Percentiles rank a stretch among this genome's conserved stretches.
These are phyloP conservation scores for Amniataba percoides DNA, from an alignment of 2,797 vertebrate species.

Conservation along the genomic window DNA sequence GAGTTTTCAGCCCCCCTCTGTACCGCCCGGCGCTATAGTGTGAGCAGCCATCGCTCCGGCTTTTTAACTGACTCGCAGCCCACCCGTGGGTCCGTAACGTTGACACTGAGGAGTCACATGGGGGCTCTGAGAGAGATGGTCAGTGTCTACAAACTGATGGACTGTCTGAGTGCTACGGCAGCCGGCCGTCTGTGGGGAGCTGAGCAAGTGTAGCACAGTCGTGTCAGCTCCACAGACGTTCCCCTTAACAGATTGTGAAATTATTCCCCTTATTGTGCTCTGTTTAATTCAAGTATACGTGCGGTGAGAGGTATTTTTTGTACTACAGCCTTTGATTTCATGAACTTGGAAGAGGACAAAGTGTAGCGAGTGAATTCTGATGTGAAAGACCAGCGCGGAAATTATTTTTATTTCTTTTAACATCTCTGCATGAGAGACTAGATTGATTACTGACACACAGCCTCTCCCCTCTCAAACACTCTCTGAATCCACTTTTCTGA, in stretches of 20 bases:
- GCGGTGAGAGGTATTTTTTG: neutral
- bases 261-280: neutral
- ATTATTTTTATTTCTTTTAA: neutral
- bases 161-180: slow-evolving; percentile 43
- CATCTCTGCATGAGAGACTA: neutral
- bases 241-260: slow-evolving; percentile 14
- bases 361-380: neutral
- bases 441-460: slow-evolving; percentile 2
- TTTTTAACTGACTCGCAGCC: slow-evolving; percentile 34
- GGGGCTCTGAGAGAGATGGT: slow-evolving; percentile 42
- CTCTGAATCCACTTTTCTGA: slow-evolving; percentile 7
- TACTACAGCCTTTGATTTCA: neutral
- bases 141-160: slow-evolving; percentile 56
- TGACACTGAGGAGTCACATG: slow-evolving; percentile 53
- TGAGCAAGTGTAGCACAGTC: slow-evolving; percentile 5
- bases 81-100: slow-evolving; percentile 36
- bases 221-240: slow-evolving; percentile 17
- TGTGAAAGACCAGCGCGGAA: neutral
- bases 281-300: neutral
- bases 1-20: slow-evolving; percentile 28
- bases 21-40: neutral
- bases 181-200: slow-evolving; percentile 28
- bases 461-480: neutral
- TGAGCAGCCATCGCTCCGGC: slow-evolving; percentile 42
- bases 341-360: neutral